Percentiles rank a stretch among this genome's conserved stretches.
Evolutionary conservation across 2,797 vertebrate species (phyloP).

Genomic region (Craterocephalus amniculus): DNA sequence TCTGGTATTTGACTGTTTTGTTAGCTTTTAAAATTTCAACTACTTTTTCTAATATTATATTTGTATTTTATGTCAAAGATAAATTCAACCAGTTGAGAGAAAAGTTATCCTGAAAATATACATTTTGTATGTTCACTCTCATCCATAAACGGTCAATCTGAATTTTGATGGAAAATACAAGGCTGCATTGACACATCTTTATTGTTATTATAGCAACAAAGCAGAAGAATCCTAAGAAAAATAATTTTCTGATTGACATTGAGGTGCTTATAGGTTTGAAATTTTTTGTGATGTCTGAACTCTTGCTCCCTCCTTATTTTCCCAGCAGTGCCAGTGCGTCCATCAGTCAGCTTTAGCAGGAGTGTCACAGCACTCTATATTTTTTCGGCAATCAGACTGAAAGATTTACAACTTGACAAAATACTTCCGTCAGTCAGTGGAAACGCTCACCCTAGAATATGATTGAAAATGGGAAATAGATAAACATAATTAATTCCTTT

Average conservation of each 20-base stretch:
- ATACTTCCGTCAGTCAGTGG: too few species aligned
- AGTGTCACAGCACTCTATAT: too few species aligned
- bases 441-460: too few species aligned
- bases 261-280: background rate
- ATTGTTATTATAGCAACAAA: background rate
- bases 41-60: too few species aligned
- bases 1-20: too few species aligned
- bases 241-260: background rate
- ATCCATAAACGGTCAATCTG: background rate
- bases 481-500: too few species aligned
- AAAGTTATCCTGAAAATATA: background rate
- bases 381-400: too few species aligned
- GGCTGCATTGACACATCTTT: background rate
- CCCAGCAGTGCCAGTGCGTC: background rate
- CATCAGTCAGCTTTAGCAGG: background rate
- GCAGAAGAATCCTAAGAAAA: background rate
- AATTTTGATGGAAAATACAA: background rate
- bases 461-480: too few species aligned
- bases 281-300: background rate
- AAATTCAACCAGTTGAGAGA: too few species aligned
- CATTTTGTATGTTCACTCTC: background rate
- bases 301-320: background rate
- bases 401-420: too few species aligned
- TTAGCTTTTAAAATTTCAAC: too few species aligned
- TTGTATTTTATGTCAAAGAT: too few species aligned